Percentiles rank a stretch among this genome's conserved stretches.
Conservation (phyloP, 1,140 invertebrate genomes). For the Rhynchophorus ferrugineus region DNA sequence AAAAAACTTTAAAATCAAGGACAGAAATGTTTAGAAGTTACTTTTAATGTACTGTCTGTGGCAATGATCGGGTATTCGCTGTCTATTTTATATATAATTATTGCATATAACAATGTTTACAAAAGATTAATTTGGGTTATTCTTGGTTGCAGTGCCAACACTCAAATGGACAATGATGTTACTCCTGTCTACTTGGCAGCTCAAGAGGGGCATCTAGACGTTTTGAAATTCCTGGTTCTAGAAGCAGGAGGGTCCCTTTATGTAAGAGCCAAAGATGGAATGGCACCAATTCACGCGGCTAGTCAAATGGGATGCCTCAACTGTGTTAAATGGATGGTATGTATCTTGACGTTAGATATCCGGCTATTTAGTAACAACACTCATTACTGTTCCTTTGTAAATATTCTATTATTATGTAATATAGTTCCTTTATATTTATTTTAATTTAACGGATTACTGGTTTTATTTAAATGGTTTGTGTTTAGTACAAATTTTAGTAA, state of each 20-base stretch:
- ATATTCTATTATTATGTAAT: too few relatives aligned
- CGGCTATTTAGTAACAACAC: conserved; percentile 2
- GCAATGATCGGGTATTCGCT: too few relatives aligned
- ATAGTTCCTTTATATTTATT: too few relatives aligned
- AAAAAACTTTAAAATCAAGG: too few relatives aligned
- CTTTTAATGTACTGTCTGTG: too few relatives aligned
- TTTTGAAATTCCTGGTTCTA: conserved; percentile 72
- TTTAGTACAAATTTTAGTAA: too few relatives aligned
- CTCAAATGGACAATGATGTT: conserved; percentile 83
- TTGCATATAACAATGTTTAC: too few relatives aligned
- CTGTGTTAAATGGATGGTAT: conserved; percentile 84
- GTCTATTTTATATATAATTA: too few relatives aligned
- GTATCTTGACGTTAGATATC: conserved; percentile 22
- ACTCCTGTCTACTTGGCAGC: conserved; percentile 83
- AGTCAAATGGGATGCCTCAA: conserved; percentile 80
- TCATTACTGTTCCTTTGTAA: too few relatives aligned
- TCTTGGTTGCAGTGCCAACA: conserved; percentile 66
- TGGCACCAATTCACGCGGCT: conserved; percentile 80
- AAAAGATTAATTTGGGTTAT: conserved; percentile 11
- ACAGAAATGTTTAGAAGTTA: too few relatives aligned
- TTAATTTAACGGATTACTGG: too few relatives aligned
- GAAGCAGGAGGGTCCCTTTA: conserved; percentile 71
- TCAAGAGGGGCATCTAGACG: conserved; percentile 78
- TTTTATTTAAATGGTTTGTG: too few relatives aligned
- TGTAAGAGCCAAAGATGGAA: conserved; percentile 74